phyloP scores from a whole-genome alignment of 2,888 invertebrate species.

The Erebia palarica region DNA sequence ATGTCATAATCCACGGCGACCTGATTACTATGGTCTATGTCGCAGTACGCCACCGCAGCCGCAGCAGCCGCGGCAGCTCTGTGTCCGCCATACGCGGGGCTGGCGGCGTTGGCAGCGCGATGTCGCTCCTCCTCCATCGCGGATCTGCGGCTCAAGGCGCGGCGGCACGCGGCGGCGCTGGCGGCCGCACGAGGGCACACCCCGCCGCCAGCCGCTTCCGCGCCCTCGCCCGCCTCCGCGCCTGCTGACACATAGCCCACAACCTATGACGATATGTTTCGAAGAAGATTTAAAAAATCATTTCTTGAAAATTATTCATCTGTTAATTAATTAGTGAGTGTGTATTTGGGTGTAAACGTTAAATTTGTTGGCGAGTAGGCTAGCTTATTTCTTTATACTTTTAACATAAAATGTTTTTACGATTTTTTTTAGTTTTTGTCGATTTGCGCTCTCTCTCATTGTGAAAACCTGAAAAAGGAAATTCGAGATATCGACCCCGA shows the following conservation, averaged over 20 bases:
- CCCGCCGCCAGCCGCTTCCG: conserved; percentile 51
- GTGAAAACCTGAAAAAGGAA: background rate
- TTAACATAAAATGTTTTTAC: too few species aligned
- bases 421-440: background rate
- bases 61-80: conserved; percentile 84
- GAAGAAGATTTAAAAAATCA: conserved; percentile 28
- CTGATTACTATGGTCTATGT: background rate
- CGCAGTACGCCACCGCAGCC: conserved; percentile 72
- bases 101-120: conserved; percentile 91
- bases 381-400: background rate
- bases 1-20: background rate
- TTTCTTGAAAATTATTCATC: conserved; percentile 19
- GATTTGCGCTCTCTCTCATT: background rate
- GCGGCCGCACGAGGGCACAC: conserved; percentile 81
- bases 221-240: conserved; percentile 49
- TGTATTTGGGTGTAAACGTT: background rate
- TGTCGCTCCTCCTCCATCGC: conserved; percentile 96
- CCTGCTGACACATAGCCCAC: conserved; percentile 65
- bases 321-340: conserved; percentile 24
- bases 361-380: conserved; percentile 1
- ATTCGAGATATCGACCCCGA: background rate
- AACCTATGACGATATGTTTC: background rate
- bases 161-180: conserved; percentile 95
- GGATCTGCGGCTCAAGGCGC: conserved; percentile 95
- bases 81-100: conserved; percentile 86